Conservation (phyloP, 2,888 invertebrate species). For the Ptilodon capucinus region DNA sequence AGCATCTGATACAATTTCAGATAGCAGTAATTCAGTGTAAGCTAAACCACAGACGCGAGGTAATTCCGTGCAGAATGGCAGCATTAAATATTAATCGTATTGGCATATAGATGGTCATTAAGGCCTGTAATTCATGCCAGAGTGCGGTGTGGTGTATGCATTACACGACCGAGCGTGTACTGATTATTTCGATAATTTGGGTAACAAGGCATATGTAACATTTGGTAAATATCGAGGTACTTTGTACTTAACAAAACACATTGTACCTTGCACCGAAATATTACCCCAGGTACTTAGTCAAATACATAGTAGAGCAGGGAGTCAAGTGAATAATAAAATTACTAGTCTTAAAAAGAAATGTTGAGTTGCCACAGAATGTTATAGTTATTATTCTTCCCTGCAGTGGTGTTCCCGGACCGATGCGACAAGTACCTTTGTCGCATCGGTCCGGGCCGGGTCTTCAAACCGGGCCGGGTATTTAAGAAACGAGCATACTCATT, state of each 20-base stretch:
- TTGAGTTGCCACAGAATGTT: too few species aligned
- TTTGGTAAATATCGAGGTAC: background rate
- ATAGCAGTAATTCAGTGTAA: conserved; percentile 70
- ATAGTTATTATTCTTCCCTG: too few species aligned
- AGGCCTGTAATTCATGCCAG: conserved; percentile 61
- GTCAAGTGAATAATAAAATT: too few species aligned
- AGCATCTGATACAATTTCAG: conserved; percentile 61
- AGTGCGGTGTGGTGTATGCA: conserved; percentile 43
- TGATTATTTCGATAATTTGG: conserved; percentile 56
- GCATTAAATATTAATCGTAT: conserved; percentile 78
- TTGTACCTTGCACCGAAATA: background rate
- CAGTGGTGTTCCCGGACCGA: too few species aligned
- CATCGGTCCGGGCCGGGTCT: too few species aligned
- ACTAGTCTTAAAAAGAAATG: too few species aligned
- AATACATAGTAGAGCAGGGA: too few species aligned
- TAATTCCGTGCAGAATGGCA: conserved; percentile 71
- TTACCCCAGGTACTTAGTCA: too few species aligned
- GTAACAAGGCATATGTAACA: background rate
- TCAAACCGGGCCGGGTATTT: too few species aligned
- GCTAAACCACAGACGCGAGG: conserved; percentile 68
- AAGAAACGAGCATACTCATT: too few species aligned
- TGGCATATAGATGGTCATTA: conserved; percentile 73
- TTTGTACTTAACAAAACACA: background rate
- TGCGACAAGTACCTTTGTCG: too few species aligned
- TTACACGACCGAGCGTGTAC: conserved; percentile 43